phyloP scores from a whole-genome alignment of 2,888 invertebrate genomes.

The Hermaeophaga mercurialis region DNA sequence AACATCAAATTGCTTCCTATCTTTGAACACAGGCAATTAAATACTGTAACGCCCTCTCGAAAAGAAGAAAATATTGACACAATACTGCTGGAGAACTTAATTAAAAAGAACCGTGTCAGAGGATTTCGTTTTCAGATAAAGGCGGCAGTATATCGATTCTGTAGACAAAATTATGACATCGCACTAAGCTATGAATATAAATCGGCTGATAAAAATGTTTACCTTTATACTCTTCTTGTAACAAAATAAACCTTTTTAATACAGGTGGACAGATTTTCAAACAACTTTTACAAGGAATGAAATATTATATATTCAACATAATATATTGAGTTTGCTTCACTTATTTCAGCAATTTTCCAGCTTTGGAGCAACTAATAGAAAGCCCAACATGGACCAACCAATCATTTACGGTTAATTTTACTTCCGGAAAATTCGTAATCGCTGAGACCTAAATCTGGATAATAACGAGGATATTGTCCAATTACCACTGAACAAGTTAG shows the following conservation, averaged over 20 bases:
- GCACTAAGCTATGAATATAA: slow-evolving; percentile 51
- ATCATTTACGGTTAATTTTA: too few species aligned
- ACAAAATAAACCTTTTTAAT: not conserved
- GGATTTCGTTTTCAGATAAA: slow-evolving; percentile 52
- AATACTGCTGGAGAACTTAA: slow-evolving; percentile 41
- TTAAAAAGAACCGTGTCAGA: slow-evolving; percentile 40
- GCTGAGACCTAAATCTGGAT: too few species aligned
- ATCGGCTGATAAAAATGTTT: slow-evolving; percentile 45
- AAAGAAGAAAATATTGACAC: slow-evolving; percentile 43
- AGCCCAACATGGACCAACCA: too few species aligned
- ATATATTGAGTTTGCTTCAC: too few species aligned
- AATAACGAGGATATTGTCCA: too few species aligned
- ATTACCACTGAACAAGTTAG: too few species aligned
- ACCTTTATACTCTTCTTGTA: not conserved
- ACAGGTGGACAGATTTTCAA: not conserved
- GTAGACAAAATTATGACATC: slow-evolving; percentile 58
- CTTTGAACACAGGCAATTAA: slow-evolving; percentile 14
- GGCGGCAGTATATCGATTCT: slow-evolving; percentile 51
- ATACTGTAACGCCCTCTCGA: slow-evolving; percentile 23
- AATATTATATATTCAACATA: too few species aligned
- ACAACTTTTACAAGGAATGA: too few species aligned
- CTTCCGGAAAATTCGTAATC: too few species aligned
- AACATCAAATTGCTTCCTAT: slow-evolving; percentile 9
- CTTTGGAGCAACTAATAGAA: too few species aligned
- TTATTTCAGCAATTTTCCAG: too few species aligned